Percentiles rank a stretch among this genome's conserved stretches.
phyloP scores from a whole-genome alignment of 2,888 invertebrate species.

The Drosophila pegasa region DNA sequence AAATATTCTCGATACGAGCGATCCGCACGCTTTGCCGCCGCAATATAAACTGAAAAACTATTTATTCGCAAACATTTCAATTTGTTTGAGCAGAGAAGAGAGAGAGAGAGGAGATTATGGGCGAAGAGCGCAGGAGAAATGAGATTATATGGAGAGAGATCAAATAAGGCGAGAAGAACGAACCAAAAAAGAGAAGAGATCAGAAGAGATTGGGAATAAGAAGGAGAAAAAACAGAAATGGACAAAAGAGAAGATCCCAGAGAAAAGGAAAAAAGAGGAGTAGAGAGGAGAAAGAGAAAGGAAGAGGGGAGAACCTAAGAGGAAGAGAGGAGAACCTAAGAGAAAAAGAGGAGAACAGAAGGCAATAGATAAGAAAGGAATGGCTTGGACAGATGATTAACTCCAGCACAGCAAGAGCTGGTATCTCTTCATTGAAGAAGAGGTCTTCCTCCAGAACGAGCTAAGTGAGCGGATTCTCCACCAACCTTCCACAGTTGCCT shows the following conservation, averaged over 20 bases:
- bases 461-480: no score
- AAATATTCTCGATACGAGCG: constrained; percentile 8
- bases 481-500: no score
- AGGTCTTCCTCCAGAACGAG: no score
- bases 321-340: background rate
- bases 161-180: background rate
- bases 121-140: no score
- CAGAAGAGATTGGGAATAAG: background rate
- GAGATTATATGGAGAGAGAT: no score
- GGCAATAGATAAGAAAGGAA: background rate
- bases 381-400: background rate
- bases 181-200: background rate
- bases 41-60: constrained; percentile 56
- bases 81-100: constrained; percentile 13
- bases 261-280: no score
- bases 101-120: no score
- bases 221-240: no score
- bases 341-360: background rate
- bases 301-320: background rate
- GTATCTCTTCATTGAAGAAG: no score
- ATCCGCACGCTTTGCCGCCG: constrained; percentile 39
- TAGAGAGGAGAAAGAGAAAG: background rate
- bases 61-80: constrained; percentile 29
- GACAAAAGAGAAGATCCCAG: no score
- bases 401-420: no score